Evolutionary conservation across 2,113 vertebrate species (phyloP).

Genomic region (Dromaius novaehollandiae): DNA sequence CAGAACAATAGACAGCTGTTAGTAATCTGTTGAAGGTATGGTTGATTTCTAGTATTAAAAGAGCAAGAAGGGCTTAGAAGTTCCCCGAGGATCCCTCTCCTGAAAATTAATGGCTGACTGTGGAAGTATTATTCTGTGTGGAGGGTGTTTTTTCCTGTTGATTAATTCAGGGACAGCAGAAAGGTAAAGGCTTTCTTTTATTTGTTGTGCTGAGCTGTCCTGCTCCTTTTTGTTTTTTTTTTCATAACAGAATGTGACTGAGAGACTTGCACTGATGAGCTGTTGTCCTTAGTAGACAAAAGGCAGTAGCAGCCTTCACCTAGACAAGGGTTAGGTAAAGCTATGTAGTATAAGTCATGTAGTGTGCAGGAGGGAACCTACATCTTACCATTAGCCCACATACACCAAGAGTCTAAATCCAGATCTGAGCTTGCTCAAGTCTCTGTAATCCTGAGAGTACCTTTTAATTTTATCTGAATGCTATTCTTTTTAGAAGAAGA

Average conservation of each 20-base stretch:
- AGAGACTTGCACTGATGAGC: background rate
- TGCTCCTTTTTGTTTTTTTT: background rate
- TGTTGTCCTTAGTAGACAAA: background rate
- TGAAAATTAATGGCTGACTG: background rate
- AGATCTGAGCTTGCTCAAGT: background rate
- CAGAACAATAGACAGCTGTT: background rate
- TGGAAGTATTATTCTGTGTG: background rate
- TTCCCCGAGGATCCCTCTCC: background rate
- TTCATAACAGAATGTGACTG: background rate
- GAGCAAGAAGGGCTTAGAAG: background rate
- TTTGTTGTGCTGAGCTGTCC: background rate
- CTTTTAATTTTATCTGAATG: background rate
- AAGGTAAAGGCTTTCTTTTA: background rate
- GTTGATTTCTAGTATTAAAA: background rate
- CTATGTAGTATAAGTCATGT: background rate
- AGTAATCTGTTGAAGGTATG: background rate
- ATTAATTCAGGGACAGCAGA: background rate
- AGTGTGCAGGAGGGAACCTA: background rate
- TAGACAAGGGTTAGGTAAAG: background rate
- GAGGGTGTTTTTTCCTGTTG: background rate
- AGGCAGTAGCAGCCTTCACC: background rate
- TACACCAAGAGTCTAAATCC: background rate
- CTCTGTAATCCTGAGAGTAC: background rate
- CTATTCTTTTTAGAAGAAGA: background rate
- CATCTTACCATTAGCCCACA: background rate